Base-by-base conservation (phyloP, 2,797 vertebrate genomes). In the Rhinichthys osculus region DNA sequence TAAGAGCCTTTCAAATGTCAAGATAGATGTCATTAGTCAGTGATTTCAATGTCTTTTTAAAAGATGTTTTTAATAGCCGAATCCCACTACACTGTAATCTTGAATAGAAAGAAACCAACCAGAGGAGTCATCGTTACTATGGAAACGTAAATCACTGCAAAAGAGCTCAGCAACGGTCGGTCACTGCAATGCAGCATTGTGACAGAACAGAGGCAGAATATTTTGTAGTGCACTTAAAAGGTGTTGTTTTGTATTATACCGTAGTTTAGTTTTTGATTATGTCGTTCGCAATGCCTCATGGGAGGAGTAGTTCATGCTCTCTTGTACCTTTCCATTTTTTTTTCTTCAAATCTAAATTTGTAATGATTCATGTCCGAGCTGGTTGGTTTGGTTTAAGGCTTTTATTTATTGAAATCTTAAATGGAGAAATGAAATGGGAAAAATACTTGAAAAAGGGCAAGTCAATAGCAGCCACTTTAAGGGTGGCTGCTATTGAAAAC, bases 161-260 rank as follows among this genome's bases (percentile, higher is more conserved):
- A 52, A 70, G 47, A 38, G 79, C 79, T 70, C 64, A 19, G 64
- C 47, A 23, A 52, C 7, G 13, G 66, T 47, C 38, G 2, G 44
- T 42, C 78, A 64, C 78, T 80, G 78, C 78, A 80, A 80, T 80
- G 62, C 57, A 80, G 62, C 78, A 80, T 42, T 33, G 42, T 67
- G 54, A 62, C 9, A 57, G 21, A 66, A 66, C 1, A n/a, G 13
- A 72, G 50, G 40, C 38, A 59, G 7, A 71, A 42, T 59, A 71
- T 57, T 38, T 13, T 59, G 35, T 44, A 21, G 42, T 71, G 13
- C 23, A 38, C 1, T 40, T 42, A 14, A 82, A 19, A 71, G 10
- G 6, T 40, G n/a, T 11, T 19, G 14, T 42, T 72, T 73, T 16
- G 19, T 79, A 47, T 80, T 67, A 30, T 23, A 14, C 10, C 14